phyloP scores from a whole-genome alignment of 2,888 invertebrate genomes.

The Choreutis nemorana region DNA sequence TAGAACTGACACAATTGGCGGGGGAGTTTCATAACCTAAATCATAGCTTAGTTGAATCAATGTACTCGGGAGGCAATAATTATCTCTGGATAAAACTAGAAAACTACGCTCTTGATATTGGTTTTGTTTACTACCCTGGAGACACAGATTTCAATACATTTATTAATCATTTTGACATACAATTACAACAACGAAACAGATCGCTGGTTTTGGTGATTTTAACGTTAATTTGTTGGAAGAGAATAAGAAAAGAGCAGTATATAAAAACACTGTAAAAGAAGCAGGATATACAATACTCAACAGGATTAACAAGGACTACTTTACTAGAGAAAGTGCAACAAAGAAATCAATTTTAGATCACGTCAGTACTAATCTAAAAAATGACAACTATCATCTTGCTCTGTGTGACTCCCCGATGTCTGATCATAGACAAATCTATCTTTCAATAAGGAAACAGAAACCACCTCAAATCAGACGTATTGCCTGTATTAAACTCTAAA shows the following conservation, averaged over 20 bases:
- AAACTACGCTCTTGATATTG: too few species aligned
- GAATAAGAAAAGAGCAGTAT: constrained; percentile 4
- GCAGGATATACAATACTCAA: constrained; percentile 10
- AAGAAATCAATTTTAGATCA: constrained; percentile 13
- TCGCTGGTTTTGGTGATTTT: constrained; percentile 13
- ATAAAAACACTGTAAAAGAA: constrained; percentile 3
- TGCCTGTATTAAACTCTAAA: constrained; percentile 9
- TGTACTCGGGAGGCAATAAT: constrained; percentile 1
- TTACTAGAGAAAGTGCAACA: constrained; percentile 7
- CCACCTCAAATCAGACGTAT: constrained; percentile 5
- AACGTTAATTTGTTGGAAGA: constrained; percentile 11
- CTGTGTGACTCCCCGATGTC: constrained; percentile 8
- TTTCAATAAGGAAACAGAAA: constrained; percentile 10
- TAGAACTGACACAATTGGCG: constrained; percentile 1
- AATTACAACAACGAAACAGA: constrained; percentile 10
- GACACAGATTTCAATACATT: constrained; percentile 11
- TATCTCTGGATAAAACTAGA: constrained; percentile 3
- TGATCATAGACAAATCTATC: constrained; percentile 11
- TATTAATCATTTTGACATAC: constrained; percentile 7
- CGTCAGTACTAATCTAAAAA: constrained; percentile 9
- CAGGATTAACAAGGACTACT: constrained; percentile 9
- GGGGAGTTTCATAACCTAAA: constrained; percentile 5
- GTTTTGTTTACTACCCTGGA: too few species aligned
- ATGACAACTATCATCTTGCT: constrained; percentile 8
- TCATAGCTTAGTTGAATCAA: not conserved